These are phyloP conservation scores for Lymantria monacha DNA, from an alignment of 2,888 invertebrate genomes.

Conservation along the genomic window DNA sequence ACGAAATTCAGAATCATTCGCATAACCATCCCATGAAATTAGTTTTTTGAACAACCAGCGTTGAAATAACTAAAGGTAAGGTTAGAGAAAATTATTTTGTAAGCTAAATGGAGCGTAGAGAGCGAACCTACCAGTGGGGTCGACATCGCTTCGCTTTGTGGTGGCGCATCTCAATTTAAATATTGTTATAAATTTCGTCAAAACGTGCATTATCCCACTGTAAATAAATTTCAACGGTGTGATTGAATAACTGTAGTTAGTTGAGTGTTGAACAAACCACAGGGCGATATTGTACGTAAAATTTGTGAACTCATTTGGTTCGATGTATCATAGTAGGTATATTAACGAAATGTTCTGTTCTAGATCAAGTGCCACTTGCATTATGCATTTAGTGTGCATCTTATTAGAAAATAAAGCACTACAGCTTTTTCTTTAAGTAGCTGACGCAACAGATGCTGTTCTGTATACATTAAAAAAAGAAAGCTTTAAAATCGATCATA, in stretches of 20 bases:
- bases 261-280: slow-evolving; percentile 36
- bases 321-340: slow-evolving; percentile 7
- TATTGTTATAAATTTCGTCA: slow-evolving; percentile 53
- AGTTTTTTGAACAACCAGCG: slow-evolving; percentile 14
- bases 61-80: slow-evolving; percentile 20
- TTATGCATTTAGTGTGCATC: slow-evolving; percentile 13
- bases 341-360: slow-evolving; percentile 15
- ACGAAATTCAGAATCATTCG: background rate
- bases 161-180: slow-evolving; percentile 47
- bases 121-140: slow-evolving; percentile 43
- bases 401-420: slow-evolving; percentile 6
- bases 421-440: too few species aligned
- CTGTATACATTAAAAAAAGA: too few species aligned
- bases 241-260: slow-evolving; percentile 64
- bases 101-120: slow-evolving; percentile 59
- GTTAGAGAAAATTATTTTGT: slow-evolving; percentile 25
- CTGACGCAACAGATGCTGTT: too few species aligned
- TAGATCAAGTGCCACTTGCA: slow-evolving; percentile 13
- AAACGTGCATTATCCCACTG: slow-evolving; percentile 59
- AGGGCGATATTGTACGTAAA: slow-evolving; percentile 37
- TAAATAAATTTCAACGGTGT: slow-evolving; percentile 46
- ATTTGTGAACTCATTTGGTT: slow-evolving; percentile 12
- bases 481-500: too few species aligned
- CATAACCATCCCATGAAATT: background rate
- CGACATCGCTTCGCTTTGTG: slow-evolving; percentile 63